phyloP scores from a whole-genome alignment of 2,888 invertebrate species.

The Crossocerus cetratus region DNA sequence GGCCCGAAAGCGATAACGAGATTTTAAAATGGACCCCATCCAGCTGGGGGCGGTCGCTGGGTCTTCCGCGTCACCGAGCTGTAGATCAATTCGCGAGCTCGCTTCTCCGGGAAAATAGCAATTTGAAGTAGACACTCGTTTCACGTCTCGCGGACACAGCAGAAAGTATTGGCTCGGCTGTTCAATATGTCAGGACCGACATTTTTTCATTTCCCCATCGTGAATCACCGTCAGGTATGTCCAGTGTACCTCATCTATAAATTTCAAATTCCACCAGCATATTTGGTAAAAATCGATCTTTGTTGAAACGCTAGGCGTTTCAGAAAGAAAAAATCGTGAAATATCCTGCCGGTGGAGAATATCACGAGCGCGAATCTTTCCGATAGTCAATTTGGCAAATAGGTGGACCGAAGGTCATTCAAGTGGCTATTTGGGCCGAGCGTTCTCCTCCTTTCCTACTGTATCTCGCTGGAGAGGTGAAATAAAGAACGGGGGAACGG shows the following conservation, averaged over 20 bases:
- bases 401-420: slow-evolving; percentile 1
- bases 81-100: slow-evolving; percentile 22
- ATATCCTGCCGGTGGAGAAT: not conserved
- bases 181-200: slow-evolving; percentile 14
- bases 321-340: not conserved
- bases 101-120: slow-evolving; percentile 25
- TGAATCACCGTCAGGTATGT: too few species aligned
- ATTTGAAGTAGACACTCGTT: slow-evolving; percentile 32
- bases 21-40: slow-evolving; percentile 27
- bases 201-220: slow-evolving; percentile 9
- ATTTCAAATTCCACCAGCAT: too few species aligned
- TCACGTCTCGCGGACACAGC: slow-evolving; percentile 15
- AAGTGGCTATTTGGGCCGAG: slow-evolving; percentile 10
- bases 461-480: slow-evolving; percentile 4
- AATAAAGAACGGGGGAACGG: slow-evolving; percentile 19
- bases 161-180: slow-evolving; percentile 20
- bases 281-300: too few species aligned
- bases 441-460: not conserved
- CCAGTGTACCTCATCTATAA: too few species aligned
- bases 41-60: slow-evolving; percentile 16
- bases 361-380: not conserved
- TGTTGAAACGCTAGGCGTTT: too few species aligned
- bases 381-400: slow-evolving; percentile 9
- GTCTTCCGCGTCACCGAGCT: slow-evolving; percentile 12
- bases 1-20: slow-evolving; percentile 27